These are phyloP conservation scores for Margarornis squamiger DNA, from an alignment of 2,797 vertebrate species.

Conservation along the genomic window DNA sequence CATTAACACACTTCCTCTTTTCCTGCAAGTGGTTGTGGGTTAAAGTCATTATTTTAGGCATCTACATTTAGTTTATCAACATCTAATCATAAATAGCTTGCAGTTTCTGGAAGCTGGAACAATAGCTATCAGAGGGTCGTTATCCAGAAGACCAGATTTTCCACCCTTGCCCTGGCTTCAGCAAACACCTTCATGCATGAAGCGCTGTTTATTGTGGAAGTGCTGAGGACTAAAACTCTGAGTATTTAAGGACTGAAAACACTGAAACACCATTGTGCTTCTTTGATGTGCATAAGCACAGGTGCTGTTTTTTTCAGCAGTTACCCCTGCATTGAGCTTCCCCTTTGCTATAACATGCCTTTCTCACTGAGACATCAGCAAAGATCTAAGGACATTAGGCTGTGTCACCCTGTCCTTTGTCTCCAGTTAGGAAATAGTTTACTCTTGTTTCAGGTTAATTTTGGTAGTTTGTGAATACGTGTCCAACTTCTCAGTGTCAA, in stretches of 20 bases:
- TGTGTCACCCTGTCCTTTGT: background rate
- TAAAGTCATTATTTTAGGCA: background rate
- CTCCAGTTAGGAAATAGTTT: background rate
- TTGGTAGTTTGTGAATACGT: background rate
- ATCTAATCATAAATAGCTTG: background rate
- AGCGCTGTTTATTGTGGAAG: background rate
- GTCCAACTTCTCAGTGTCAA: background rate
- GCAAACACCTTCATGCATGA: background rate
- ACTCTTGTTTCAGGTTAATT: background rate
- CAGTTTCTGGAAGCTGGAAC: background rate
- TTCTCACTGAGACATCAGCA: background rate
- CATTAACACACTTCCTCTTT: constrained; percentile 25
- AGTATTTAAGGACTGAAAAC: background rate
- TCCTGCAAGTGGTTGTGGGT: background rate
- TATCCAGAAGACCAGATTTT: background rate
- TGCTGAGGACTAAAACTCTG: background rate
- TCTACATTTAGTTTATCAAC: constrained; percentile 1
- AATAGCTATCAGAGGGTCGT: background rate
- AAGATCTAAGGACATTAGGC: background rate
- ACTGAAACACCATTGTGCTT: background rate
- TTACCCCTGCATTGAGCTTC: background rate
- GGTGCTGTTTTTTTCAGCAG: background rate
- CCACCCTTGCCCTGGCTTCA: background rate
- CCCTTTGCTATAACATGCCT: background rate
- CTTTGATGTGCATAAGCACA: background rate